phyloP scores from a whole-genome alignment of 2,797 vertebrate species.

The Coregonus suidteri region DNA sequence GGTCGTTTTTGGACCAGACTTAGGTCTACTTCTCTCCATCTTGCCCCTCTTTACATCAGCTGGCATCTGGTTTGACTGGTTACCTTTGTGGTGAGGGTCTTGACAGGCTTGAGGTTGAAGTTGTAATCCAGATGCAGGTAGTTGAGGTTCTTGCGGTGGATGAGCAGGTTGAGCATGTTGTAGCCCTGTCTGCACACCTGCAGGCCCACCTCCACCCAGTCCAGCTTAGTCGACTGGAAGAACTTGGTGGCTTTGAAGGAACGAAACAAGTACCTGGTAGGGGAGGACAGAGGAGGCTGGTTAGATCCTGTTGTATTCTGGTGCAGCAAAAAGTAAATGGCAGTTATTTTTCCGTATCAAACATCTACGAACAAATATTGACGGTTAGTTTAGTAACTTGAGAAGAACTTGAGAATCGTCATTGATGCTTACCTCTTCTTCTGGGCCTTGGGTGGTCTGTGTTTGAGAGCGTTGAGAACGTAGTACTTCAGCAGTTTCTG shows the following conservation, averaged over 20 bases:
- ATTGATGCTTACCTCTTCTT: slow-evolving; percentile 89
- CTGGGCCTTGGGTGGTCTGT: slow-evolving; percentile 97
- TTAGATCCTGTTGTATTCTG: background rate
- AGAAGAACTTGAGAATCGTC: background rate
- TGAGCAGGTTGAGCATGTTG: slow-evolving; percentile 99
- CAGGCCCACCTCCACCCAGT: slow-evolving; percentile 98
- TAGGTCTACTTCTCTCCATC: background rate
- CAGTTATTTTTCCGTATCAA: background rate
- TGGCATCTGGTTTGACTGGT: background rate
- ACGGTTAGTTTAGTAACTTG: no score
- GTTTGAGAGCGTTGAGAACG: slow-evolving; percentile 96
- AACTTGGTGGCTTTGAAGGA: slow-evolving; percentile 99
- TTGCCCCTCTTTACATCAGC: background rate
- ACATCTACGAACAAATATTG: background rate
- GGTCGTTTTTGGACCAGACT: no score
- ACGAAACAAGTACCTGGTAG: slow-evolving; percentile 92
- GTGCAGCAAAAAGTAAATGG: background rate
- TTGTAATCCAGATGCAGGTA: slow-evolving; percentile 99
- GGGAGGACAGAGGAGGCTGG: background rate
- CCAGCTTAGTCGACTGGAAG: slow-evolving; percentile 98
- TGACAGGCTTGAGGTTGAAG: slow-evolving; percentile 98
- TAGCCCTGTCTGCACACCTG: slow-evolving; percentile 98
- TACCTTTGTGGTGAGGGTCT: slow-evolving; percentile 99
- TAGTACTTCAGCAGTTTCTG: slow-evolving; percentile 99
- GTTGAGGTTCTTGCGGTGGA: slow-evolving; percentile 99